phyloP scores from a whole-genome alignment of 2,113 vertebrate genomes.

The Cheirogaleus medius region DNA sequence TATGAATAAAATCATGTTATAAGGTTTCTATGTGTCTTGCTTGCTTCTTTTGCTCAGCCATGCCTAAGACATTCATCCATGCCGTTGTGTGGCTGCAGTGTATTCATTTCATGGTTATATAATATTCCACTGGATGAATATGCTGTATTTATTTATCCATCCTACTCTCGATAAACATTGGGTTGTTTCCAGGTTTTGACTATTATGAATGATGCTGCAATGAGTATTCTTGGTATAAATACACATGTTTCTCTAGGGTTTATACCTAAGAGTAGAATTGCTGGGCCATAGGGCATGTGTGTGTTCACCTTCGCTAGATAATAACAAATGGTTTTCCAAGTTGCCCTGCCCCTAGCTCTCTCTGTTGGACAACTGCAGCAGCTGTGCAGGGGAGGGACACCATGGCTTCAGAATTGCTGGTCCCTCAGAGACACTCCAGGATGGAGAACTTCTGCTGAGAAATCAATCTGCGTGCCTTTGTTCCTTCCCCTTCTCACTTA shows the following conservation, averaged over 20 bases:
- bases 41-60: background rate
- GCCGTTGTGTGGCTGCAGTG: too few species aligned
- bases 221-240: background rate
- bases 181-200: background rate
- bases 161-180: background rate
- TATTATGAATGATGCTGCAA: background rate
- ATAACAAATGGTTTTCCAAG: background rate
- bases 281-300: background rate
- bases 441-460: background rate
- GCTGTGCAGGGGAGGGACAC: background rate
- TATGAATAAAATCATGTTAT: background rate
- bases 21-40: background rate
- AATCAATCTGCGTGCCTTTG: background rate
- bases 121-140: background rate
- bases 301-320: background rate
- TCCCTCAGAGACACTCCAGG: background rate
- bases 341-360: background rate
- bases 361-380: background rate
- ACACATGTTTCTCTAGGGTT: background rate
- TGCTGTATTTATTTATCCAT: background rate
- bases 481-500: background rate
- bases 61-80: background rate
- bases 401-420: background rate
- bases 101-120: background rate
- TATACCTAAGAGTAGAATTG: background rate